These are phyloP conservation scores for Theocolax elegans DNA, from an alignment of 1,140 invertebrate genomes.

Conservation along the genomic window DNA sequence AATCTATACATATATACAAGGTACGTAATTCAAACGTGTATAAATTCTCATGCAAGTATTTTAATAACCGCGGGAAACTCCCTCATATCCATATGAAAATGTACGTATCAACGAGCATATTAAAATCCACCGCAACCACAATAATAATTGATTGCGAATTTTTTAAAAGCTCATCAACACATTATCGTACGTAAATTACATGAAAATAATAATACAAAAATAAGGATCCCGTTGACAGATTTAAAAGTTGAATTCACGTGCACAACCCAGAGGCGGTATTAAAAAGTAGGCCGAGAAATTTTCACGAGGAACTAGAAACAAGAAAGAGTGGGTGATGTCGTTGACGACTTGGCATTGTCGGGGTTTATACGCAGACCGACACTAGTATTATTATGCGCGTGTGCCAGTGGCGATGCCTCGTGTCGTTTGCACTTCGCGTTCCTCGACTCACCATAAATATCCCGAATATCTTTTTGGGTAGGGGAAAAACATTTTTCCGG, in stretches of 20 bases:
- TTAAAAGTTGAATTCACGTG: not conserved
- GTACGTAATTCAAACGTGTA: too few relatives aligned
- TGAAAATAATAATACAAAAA: too few relatives aligned
- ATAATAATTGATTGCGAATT: too few relatives aligned
- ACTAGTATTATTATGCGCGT: not conserved
- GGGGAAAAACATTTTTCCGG: conserved; percentile 12
- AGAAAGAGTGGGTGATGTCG: not conserved
- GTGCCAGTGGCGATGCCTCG: not conserved
- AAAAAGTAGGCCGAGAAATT: conserved; percentile 6
- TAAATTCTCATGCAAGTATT: too few relatives aligned
- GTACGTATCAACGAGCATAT: too few relatives aligned
- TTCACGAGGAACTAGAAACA: not conserved
- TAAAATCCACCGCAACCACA: too few relatives aligned
- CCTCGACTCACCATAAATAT: not conserved
- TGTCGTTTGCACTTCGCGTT: not conserved
- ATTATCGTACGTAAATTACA: too few relatives aligned
- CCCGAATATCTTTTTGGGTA: not conserved
- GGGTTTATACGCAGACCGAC: not conserved
- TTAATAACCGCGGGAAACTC: too few relatives aligned
- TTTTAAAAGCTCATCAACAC: too few relatives aligned
- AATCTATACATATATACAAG: too few relatives aligned
- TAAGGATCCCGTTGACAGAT: too few relatives aligned
- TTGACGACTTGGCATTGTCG: not conserved
- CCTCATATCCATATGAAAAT: too few relatives aligned
- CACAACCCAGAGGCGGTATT: not conserved